A percentile compares a stretch with the other conserved stretches of the same genome.
These are phyloP conservation scores for Zootoca vivipara DNA, from an alignment of 2,113 vertebrate genomes.

Conservation along the genomic window DNA sequence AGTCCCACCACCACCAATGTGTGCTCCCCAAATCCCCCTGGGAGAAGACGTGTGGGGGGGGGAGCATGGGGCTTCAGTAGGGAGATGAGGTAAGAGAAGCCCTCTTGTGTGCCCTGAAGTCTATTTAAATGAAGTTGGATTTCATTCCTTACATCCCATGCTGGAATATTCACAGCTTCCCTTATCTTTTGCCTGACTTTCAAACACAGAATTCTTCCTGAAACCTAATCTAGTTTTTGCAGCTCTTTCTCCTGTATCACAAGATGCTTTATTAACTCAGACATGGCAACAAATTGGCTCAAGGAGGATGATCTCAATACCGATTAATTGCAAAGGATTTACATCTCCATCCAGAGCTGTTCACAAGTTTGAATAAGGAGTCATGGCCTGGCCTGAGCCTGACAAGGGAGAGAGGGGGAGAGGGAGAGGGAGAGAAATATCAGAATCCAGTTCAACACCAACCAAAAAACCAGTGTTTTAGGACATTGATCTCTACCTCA, in stretches of 20 bases:
- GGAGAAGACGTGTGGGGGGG: no score
- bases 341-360: not conserved
- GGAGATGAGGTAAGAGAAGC: not conserved
- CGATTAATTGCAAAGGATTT: constrained; percentile 7
- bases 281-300: not conserved
- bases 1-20: no score
- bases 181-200: not conserved
- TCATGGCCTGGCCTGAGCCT: not conserved
- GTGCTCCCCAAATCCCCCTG: no score
- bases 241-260: not conserved
- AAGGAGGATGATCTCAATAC: constrained; percentile 4
- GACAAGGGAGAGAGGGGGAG: not conserved
- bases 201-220: not conserved
- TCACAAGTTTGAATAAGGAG: not conserved
- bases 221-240: not conserved
- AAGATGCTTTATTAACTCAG: not conserved
- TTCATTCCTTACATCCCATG: no score
- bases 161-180: not conserved
- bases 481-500: not conserved
- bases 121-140: no score
- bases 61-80: no score
- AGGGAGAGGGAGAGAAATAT: no score
- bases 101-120: no score
- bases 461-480: not conserved
- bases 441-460: not conserved